Percentiles rank a stretch among this genome's conserved stretches.
Conservation (phyloP, 2,113 vertebrate species). For the Ginglymostoma cirratum region DNA sequence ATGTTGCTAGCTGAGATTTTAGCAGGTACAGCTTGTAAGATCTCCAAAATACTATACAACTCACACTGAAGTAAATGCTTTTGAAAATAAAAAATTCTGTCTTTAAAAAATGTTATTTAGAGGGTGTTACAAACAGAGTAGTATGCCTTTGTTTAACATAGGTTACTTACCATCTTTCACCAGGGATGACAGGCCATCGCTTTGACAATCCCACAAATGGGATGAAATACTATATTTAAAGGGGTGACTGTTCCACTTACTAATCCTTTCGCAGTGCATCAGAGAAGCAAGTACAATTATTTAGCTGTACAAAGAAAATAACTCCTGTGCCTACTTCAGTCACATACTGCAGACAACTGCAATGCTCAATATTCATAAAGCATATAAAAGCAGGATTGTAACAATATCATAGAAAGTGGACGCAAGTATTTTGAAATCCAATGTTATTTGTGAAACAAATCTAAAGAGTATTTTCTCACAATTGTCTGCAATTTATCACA, state of each 20-base stretch:
- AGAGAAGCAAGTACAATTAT: not conserved
- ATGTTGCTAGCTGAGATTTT: not conserved
- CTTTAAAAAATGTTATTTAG: not conserved
- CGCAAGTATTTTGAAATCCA: not conserved
- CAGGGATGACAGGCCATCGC: not conserved
- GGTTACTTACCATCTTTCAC: not conserved
- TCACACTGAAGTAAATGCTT: not conserved
- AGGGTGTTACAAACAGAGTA: not conserved
- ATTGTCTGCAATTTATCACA: not conserved
- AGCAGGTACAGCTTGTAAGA: not conserved
- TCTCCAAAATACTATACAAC: not conserved
- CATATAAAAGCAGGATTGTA: not conserved
- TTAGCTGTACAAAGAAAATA: constrained; percentile 9
- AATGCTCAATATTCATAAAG: not conserved
- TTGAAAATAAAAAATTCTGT: not conserved
- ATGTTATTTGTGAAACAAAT: not conserved
- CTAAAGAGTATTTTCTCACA: not conserved
- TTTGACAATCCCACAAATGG: not conserved
- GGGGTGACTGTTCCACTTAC: not conserved
- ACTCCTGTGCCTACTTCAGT: not conserved
- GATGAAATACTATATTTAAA: not conserved
- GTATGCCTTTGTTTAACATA: not conserved
- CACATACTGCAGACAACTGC: not conserved
- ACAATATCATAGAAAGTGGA: not conserved
- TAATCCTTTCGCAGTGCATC: not conserved